Base-by-base conservation (phyloP, 2,888 invertebrate species). In the Watsonalla binaria region DNA sequence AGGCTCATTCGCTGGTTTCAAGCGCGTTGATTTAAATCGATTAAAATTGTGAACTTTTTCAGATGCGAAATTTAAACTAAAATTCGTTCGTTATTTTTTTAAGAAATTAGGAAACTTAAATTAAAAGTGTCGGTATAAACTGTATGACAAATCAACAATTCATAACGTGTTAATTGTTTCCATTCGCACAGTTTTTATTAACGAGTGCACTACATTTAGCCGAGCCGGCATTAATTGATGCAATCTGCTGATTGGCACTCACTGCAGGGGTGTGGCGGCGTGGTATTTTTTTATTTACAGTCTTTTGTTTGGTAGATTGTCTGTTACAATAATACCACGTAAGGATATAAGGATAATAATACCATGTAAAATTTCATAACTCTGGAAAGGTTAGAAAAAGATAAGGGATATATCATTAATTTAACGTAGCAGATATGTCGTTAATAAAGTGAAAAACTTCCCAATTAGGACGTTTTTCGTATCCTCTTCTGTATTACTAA, bases 211-310 rank as follows among this genome's bases (percentile, higher is more conserved):
- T 61, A 56, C 56, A 59, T 59, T 54, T 48, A 53, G 54, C 60
- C 69, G 66, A 51, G 54, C 55, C 54, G 35, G 58, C 66, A 57
- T 68, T 73, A 74, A 75, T 74, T 74, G 76, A 66, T 71, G 72
- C 78, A 76, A 74, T 78, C 68, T 63, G 51, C 62, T 70, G 73
- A 74, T 78, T 72, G 72, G 70, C 65, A 61, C 51, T 62, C 62
- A 59, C 61, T 58, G 64, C 55, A 60, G 57, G 58, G 62, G 61
- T 54, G 64, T 60, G 62, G 55, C 58, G 8, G 37, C 2, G 0
- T 7, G 37, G 37, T 37, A 7, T 37, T 37, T 37, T 42, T 42
- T 42, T 42, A 42, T 42, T 42, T 8, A 11, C 42, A 11, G 24
- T 37, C 37, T 11, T 42, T 42, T 42, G 8, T 42, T 42, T 11